Percentiles rank a stretch among this genome's conserved stretches.
Conservation (phyloP, 2,888 invertebrate species). For the Gonocerus acuteangulatus region DNA sequence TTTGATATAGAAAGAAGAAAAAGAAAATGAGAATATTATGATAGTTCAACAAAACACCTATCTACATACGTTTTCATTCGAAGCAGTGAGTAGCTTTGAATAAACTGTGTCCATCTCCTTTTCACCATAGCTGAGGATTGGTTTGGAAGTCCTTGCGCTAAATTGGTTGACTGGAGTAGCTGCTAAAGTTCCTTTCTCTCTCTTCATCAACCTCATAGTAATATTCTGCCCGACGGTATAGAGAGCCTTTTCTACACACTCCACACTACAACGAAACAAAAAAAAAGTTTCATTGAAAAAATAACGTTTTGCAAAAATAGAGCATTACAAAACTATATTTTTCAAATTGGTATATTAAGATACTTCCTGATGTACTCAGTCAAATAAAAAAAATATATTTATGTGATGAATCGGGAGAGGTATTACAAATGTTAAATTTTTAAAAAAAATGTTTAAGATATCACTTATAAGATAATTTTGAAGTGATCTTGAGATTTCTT, state of each 20-base stretch:
- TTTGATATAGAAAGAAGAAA: too few species aligned
- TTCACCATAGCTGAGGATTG: slow-evolving; percentile 46
- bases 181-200: slow-evolving; percentile 54
- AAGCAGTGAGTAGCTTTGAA: slow-evolving; percentile 71
- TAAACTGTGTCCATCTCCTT: slow-evolving; percentile 52
- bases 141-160: slow-evolving; percentile 36
- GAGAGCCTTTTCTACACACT: slow-evolving; percentile 49
- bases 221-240: slow-evolving; percentile 59
- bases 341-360: background rate
- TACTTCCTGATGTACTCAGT: background rate
- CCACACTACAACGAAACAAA: slow-evolving; percentile 50
- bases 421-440: too few species aligned
- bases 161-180: slow-evolving; percentile 48
- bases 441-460: too few species aligned
- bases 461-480: too few species aligned
- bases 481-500: too few species aligned
- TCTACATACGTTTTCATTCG: slow-evolving; percentile 56
- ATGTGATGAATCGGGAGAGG: too few species aligned
- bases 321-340: too few species aligned
- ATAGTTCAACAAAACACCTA: too few species aligned
- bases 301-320: background rate
- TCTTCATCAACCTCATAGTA: slow-evolving; percentile 75
- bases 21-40: too few species aligned
- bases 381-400: background rate
- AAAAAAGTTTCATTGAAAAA: background rate